Evolutionary conservation across 2,113 vertebrate genomes (phyloP).

Genomic region (Oreochromis spilurus): DNA sequence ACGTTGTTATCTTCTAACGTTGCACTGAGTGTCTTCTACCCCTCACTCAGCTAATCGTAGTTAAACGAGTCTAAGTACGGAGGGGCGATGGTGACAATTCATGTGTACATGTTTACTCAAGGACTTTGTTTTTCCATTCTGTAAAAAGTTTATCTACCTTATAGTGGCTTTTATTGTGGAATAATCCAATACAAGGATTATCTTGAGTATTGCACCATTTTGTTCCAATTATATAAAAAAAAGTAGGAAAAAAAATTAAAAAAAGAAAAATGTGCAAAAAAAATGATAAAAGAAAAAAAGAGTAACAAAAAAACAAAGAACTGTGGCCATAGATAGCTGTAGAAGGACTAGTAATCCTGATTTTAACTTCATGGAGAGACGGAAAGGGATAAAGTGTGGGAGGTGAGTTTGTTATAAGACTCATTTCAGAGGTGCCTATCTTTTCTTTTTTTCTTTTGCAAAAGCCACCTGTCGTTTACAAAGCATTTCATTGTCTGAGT

Average conservation of each 20-base stretch:
- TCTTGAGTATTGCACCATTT: conserved; percentile 91
- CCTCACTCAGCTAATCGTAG: conserved; percentile 83
- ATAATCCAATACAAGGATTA: conserved; percentile 80
- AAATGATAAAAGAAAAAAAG: background rate
- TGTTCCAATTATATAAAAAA: conserved; percentile 66
- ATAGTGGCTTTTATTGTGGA: conserved; percentile 93
- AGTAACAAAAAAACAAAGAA: conserved; percentile 63
- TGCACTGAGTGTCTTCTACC: conserved; percentile 96
- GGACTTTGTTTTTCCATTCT: conserved; percentile 83
- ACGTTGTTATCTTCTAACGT: conserved; percentile 82
- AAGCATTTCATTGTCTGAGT: conserved; percentile 71
- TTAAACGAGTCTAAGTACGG: conserved; percentile 71
- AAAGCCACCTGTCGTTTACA: conserved; percentile 74
- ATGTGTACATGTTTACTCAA: conserved; percentile 99
- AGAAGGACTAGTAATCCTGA: conserved; percentile 65
- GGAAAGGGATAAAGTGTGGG: conserved; percentile 72
- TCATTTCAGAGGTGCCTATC: conserved; percentile 89
- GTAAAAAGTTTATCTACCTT: conserved; percentile 90
- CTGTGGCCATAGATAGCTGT: conserved; percentile 85
- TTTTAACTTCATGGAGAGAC: conserved; percentile 53
- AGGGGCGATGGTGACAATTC: conserved; percentile 86
- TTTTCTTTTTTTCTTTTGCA: conserved; percentile 72
- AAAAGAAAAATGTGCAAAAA: conserved; percentile 34
- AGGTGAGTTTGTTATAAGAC: conserved; percentile 83
- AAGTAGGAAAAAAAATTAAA: conserved; percentile 12